Evolutionary conservation across 2,888 invertebrate species (phyloP).

Genomic region (Phyllotreta cruciferae): DNA sequence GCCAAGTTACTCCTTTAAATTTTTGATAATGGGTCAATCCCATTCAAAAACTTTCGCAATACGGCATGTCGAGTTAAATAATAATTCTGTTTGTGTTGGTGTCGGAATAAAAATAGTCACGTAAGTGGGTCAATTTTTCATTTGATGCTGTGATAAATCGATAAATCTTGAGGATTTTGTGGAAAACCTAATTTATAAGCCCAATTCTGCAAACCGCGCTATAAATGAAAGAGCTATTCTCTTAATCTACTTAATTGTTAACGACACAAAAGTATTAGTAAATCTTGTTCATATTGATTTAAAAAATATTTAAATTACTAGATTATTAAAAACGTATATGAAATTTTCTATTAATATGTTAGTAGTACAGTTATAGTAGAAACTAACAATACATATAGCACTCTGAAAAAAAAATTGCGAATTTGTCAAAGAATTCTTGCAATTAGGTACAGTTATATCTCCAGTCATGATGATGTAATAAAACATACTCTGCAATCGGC

Average conservation of each 20-base stretch:
- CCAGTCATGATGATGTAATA: conserved; percentile 2
- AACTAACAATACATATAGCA: too few species aligned
- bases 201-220: not conserved
- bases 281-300: too few species aligned
- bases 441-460: too few species aligned
- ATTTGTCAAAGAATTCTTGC: too few species aligned
- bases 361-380: too few species aligned
- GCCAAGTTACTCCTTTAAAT: too few species aligned
- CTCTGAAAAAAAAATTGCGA: too few species aligned
- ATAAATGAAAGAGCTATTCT: conserved; percentile 14
- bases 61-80: conserved; percentile 27
- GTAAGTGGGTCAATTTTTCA: conserved; percentile 33
- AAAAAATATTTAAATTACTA: too few species aligned
- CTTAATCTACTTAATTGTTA: too few species aligned
- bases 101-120: conserved; percentile 31
- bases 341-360: too few species aligned
- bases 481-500: conserved; percentile 19
- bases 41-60: conserved; percentile 37
- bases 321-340: too few species aligned
- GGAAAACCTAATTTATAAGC: conserved; percentile 21
- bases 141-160: conserved; percentile 15
- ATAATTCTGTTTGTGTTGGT: conserved; percentile 34
- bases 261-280: too few species aligned
- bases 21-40: conserved; percentile 26
- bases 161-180: conserved; percentile 24